A percentile compares a stretch with the other conserved stretches of the same genome.
Evolutionary conservation across 2,797 vertebrate genomes (phyloP).

Genomic region (Phalloptychus januarius): DNA sequence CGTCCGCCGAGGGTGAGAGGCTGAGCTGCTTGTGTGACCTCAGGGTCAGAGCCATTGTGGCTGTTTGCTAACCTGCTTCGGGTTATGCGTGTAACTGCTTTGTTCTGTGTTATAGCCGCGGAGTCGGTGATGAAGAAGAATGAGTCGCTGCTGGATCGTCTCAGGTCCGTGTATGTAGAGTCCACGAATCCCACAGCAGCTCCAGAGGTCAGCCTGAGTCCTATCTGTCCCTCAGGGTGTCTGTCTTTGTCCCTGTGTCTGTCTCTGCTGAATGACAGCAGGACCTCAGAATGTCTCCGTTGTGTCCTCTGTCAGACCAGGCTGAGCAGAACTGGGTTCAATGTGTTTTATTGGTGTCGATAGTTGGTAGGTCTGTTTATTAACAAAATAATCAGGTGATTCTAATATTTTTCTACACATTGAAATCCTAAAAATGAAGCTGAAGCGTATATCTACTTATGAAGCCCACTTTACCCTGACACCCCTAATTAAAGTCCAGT

Average conservation of each 20-base stretch:
- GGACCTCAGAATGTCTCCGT: background rate
- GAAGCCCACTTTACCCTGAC: background rate
- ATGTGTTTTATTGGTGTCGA: background rate
- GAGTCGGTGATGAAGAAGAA: slow-evolving; percentile 79
- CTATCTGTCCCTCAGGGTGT: no score
- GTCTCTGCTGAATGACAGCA: background rate
- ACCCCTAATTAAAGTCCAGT: background rate
- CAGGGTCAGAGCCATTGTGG: background rate
- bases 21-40: background rate
- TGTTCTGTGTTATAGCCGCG: slow-evolving; percentile 30
- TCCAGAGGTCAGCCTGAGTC: slow-evolving; percentile 58
- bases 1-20: slow-evolving; percentile 40
- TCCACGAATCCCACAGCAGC: slow-evolving; percentile 80
- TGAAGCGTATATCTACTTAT: background rate
- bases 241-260: background rate
- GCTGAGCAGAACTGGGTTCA: background rate
- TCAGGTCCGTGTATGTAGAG: slow-evolving; percentile 90
- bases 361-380: background rate
- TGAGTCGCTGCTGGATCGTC: slow-evolving; percentile 77
- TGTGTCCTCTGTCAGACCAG: background rate
- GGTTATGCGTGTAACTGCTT: background rate
- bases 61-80: background rate
- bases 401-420: background rate
- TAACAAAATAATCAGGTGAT: background rate
- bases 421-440: no score